phyloP scores from a whole-genome alignment of 2,888 invertebrate genomes.

The Tenthredo notha region DNA sequence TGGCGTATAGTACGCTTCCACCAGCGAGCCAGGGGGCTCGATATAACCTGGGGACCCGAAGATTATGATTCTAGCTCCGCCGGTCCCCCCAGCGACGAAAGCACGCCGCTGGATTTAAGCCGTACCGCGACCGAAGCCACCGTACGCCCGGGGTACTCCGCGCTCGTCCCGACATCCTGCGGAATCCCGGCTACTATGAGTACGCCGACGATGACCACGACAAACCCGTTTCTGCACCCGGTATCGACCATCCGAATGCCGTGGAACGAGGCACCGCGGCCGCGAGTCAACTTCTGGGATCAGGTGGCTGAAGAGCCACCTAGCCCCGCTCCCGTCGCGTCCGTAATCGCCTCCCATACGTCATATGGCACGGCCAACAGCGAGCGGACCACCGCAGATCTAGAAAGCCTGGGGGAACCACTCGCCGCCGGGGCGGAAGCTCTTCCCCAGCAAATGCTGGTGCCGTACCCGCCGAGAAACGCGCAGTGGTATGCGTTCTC shows the following conservation, averaged over 20 bases:
- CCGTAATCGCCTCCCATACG: neutral
- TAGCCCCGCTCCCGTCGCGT: too few species aligned
- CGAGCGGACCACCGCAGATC: too few species aligned
- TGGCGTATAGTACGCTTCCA: neutral
- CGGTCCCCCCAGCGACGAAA: neutral
- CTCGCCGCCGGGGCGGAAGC: too few species aligned
- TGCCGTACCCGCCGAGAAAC: too few species aligned
- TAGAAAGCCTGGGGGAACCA: too few species aligned
- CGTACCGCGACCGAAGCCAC: neutral
- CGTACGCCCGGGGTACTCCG: neutral
- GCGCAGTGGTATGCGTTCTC: too few species aligned
- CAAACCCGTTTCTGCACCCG: neutral
- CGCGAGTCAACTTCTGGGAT: neutral
- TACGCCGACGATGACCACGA: neutral
- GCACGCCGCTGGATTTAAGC: neutral
- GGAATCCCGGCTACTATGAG: neutral
- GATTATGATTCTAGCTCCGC: neutral
- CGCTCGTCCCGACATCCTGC: neutral
- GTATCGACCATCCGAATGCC: neutral
- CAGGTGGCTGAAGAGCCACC: neutral
- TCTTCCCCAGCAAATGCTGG: too few species aligned
- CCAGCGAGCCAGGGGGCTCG: neutral
- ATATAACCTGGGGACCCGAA: neutral
- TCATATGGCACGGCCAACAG: neutral
- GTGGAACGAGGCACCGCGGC: neutral